Evolutionary conservation across 2,113 vertebrate genomes (phyloP).

Genomic region (human (Homo sapiens)): DNA sequence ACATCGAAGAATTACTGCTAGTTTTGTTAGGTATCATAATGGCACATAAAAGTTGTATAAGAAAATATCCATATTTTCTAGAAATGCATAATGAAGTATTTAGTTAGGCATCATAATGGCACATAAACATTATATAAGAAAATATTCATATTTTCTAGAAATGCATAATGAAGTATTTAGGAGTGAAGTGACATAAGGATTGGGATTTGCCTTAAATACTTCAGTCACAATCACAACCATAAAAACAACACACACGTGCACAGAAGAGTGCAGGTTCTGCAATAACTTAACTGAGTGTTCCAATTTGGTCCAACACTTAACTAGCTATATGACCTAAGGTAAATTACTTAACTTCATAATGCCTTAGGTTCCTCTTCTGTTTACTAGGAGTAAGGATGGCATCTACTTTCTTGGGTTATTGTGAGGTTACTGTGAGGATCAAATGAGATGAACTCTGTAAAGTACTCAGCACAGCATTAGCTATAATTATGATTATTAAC

Average conservation of each 20-base stretch:
- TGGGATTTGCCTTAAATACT: neutral
- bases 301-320: neutral
- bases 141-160: slow-evolving; percentile 4
- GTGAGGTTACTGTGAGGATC: neutral
- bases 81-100: neutral
- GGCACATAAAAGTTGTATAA: neutral
- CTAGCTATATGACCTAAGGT: neutral
- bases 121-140: neutral
- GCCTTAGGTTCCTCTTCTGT: neutral
- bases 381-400: neutral
- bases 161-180: neutral
- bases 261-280: neutral
- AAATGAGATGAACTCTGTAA: neutral
- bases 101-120: neutral
- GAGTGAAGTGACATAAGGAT: neutral
- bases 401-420: neutral
- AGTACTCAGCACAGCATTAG: neutral
- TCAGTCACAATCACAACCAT: neutral
- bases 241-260: neutral
- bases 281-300: neutral
- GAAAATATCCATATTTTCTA: neutral
- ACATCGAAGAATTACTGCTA: neutral
- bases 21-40: neutral
- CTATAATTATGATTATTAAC: neutral
- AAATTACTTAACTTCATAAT: neutral